Evolutionary conservation across 2,888 invertebrate genomes (phyloP), one percentile per base, ranked within the genome.

Genomic region (Chrysina gloriosa): DNA sequence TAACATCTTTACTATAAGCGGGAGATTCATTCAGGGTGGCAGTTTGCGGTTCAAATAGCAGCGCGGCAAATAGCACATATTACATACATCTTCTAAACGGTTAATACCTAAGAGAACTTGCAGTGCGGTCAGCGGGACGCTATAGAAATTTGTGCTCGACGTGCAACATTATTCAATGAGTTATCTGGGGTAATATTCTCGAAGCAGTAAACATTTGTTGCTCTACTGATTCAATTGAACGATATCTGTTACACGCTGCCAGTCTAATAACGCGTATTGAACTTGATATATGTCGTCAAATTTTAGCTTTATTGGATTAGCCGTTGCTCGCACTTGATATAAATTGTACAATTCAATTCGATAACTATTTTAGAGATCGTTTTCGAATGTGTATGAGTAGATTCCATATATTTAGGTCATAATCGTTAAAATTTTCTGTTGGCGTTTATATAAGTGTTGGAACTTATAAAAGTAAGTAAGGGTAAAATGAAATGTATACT

Each of bases 151-250:
- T 69, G 70, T 69, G 67, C 67, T 68, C 72, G 71, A 73, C 75
- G 74, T 72, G 72, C 71, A 65, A 70, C 70, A 74, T 75, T 74
- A 70, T 73, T 70, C 70, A 52, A 67, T 70, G 68, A 69, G 68
- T 71, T 73, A 70, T 75, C 74, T 71, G 66, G 68, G 71, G 68
- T 71, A 75, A 75, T 52, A 34, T 52, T 31, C 31, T n/a, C 29
- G 52, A 31, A 52, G 25, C 52, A 19, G 52, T 52, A 52, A 52
- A 52, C 52, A 52, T 52, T 52, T 52, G 52, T 52, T 52, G 31
- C 52, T 52, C 52, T 19, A 52, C 34, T 52, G 19, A 52, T 19
- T 52, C 52, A 31, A 52, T 52, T 52, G 31, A 31, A 21, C 21
- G 52, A 52, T 52, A 52, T 7, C 31, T 7, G 31, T 31, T 52